These are phyloP conservation scores for Vespertilio murinus DNA, from an alignment of 2,797 vertebrate species.

Conservation along the genomic window DNA sequence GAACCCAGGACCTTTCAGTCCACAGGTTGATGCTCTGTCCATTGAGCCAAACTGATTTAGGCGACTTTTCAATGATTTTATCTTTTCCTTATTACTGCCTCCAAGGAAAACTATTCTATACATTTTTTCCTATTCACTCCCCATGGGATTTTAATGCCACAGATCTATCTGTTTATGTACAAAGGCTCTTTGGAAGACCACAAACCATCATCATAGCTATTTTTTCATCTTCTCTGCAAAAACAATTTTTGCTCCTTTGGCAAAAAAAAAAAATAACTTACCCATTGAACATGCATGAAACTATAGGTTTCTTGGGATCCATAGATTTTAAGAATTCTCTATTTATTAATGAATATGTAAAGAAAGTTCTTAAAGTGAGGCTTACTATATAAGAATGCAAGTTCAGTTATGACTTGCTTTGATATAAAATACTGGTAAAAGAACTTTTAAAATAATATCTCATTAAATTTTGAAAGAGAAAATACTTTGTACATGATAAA, in stretches of 20 bases:
- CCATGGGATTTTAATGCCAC: background rate
- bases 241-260: background rate
- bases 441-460: background rate
- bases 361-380: background rate
- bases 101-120: background rate
- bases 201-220: background rate
- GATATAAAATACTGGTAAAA: background rate
- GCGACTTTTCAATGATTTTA: background rate
- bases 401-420: background rate
- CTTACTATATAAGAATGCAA: background rate
- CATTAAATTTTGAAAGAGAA: constrained; percentile 5
- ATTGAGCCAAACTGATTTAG: background rate
- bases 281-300: background rate
- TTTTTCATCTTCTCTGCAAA: background rate
- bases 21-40: too few species aligned
- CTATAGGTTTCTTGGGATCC: background rate
- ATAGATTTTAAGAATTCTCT: background rate
- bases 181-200: background rate
- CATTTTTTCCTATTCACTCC: background rate
- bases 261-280: background rate
- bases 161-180: background rate
- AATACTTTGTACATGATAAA: background rate
- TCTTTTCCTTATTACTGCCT: background rate
- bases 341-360: background rate
- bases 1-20: too few species aligned